Evolutionary conservation across 2,797 vertebrate genomes (phyloP), one percentile per base, ranked within the genome.

Genomic region (Atherinosoma microstoma): DNA sequence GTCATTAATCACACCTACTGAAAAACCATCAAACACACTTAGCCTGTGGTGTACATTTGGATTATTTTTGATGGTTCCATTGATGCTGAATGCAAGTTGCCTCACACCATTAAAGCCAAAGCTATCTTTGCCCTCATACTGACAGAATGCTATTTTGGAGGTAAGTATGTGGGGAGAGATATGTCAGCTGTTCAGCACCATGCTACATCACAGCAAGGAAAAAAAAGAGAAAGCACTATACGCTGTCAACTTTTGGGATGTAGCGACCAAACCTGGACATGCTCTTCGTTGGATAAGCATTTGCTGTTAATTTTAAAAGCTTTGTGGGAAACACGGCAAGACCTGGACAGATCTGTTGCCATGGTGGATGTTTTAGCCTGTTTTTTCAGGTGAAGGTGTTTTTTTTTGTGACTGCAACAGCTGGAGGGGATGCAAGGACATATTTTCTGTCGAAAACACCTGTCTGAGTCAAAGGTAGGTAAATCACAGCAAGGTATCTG

Each of bases 131-230:
- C 87, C 70, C 82, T 86, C 85, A 84, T 82, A 91, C 90, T 92
- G 92, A 94, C 92, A 86, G 86, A 85, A 81, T 77, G 92, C 93
- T 95, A 95, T 95, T 95, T 95, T 95, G 80, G 94, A 93, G 67
- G 87, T 76, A 81, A 90, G 92, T 84, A 85, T 94, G 91, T 85
- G 88, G 80, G 85, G 90, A 91, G 82, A 93, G 91, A 94, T 92
- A 92, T 94, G 94, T 94, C 95, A 95, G 95, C 95, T 95, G 95
- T 94, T 95, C 90, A 73, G 83, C 90, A 92, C 89, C 79, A 89
- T 70, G 75, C 86, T 92, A 90, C 84, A 91, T 92, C 88, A 89
- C 80, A 78, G 84, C 77, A 76, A 59, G 35, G 69, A 85, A 87
- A 83, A 89, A 87, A 78, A 81, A 79, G 15, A 30, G 88, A 90